Conservation (phyloP, 2,113 vertebrate species). For the Grus americana region DNA sequence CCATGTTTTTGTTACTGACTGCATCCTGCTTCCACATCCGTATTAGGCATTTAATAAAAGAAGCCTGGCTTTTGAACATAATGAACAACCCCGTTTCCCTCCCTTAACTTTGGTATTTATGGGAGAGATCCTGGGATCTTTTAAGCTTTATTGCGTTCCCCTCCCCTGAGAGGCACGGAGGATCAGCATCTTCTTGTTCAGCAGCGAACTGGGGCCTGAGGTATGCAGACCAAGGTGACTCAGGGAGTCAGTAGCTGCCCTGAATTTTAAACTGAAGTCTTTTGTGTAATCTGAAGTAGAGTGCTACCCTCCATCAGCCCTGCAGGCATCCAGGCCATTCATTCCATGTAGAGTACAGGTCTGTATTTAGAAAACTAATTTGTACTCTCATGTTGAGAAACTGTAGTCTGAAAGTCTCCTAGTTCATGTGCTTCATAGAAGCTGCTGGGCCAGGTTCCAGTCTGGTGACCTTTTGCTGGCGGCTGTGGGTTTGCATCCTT, state of each 20-base stretch:
- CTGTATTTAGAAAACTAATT: slow-evolving; percentile 60
- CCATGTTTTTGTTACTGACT: background rate
- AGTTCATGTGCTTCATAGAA: background rate
- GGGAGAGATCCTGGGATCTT: background rate
- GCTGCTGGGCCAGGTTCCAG: background rate
- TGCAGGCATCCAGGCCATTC: slow-evolving; percentile 13
- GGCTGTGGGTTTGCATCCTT: background rate
- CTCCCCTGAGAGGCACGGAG: background rate
- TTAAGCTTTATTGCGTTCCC: background rate
- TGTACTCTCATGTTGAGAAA: slow-evolving; percentile 34
- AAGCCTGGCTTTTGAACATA: background rate
- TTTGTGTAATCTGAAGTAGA: background rate
- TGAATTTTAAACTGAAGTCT: slow-evolving; percentile 34
- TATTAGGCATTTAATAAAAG: background rate
- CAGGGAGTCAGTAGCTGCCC: slow-evolving; percentile 5
- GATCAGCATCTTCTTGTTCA: background rate
- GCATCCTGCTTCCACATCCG: background rate
- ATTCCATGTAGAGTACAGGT: background rate
- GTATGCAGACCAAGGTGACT: slow-evolving; percentile 2
- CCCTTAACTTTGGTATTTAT: background rate
- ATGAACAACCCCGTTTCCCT: rapidly evolving
- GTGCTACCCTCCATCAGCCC: background rate
- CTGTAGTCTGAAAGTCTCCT: background rate
- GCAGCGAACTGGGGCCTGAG: background rate
- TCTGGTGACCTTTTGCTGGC: background rate